Conservation (phyloP, 1,140 invertebrate species). For the Acromyrmex echinatior region DNA sequence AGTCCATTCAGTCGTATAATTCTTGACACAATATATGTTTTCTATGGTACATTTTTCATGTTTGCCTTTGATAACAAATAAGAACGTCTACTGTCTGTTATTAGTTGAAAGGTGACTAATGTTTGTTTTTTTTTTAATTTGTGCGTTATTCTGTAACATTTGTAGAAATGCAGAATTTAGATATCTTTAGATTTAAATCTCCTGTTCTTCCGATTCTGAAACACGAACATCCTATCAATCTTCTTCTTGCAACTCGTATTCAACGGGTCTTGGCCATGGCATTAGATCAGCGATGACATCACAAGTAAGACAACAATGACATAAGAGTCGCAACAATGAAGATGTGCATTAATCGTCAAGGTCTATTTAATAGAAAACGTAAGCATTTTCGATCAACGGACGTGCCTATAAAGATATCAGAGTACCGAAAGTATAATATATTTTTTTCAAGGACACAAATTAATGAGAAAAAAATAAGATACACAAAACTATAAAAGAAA, state of each 20-base stretch:
- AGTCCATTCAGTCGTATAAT: constrained; percentile 49
- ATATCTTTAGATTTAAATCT: neutral
- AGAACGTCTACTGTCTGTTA: neutral
- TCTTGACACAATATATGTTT: constrained; percentile 29
- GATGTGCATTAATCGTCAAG: constrained; percentile 39
- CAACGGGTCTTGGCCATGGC: constrained; percentile 15
- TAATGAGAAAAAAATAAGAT: neutral
- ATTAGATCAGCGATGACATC: constrained; percentile 46
- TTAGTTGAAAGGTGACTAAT: constrained; percentile 8
- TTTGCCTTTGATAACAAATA: neutral
- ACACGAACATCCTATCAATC: neutral
- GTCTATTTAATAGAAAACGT: constrained; percentile 11
- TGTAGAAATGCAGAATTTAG: neutral
- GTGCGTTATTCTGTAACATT: neutral
- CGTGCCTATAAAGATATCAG: neutral
- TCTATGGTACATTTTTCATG: neutral
- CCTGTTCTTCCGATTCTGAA: neutral
- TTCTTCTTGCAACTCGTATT: neutral
- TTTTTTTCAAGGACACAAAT: neutral
- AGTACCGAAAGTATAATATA: neutral
- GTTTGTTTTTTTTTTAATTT: neutral
- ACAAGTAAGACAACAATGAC: constrained; percentile 41
- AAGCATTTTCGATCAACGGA: neutral
- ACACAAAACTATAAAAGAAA: neutral
- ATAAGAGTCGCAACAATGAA: constrained; percentile 19